These are phyloP conservation scores for Chitala chitala DNA, from an alignment of 2,113 vertebrate genomes.

Conservation along the genomic window DNA sequence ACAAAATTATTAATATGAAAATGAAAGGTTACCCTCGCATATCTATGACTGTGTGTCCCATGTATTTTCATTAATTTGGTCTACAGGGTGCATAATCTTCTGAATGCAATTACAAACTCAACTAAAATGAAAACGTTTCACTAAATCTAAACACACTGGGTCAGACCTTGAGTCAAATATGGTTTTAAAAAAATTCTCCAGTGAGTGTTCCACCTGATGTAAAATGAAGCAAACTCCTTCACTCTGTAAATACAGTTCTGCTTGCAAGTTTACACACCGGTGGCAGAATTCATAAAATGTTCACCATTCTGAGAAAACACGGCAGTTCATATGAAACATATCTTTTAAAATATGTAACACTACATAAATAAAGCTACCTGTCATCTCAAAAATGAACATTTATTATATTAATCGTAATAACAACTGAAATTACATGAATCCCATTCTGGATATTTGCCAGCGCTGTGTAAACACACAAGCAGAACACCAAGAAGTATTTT, in stretches of 20 bases:
- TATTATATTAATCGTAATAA: too few species aligned
- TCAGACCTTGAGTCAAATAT: not conserved
- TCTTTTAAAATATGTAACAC: too few species aligned
- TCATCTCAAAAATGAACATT: too few species aligned
- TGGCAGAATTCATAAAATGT: too few species aligned
- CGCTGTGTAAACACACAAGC: too few species aligned
- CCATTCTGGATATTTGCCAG: too few species aligned
- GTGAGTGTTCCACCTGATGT: not conserved
- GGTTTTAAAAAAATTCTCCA: not conserved
- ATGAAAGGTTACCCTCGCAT: not conserved
- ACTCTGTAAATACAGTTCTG: slow-evolving; percentile 5
- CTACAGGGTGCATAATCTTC: not conserved
- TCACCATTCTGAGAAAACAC: too few species aligned
- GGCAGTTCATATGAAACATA: not conserved
- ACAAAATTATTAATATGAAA: not conserved
- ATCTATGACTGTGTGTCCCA: not conserved
- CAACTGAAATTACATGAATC: too few species aligned
- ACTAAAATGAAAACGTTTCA: not conserved
- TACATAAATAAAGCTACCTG: too few species aligned
- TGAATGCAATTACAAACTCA: not conserved
- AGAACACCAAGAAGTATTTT: too few species aligned
- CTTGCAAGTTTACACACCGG: too few species aligned
- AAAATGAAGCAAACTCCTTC: not conserved
- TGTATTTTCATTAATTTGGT: not conserved
- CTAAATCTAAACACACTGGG: not conserved